Evolutionary conservation across 2,888 invertebrate species (phyloP), one percentile per base, ranked within the genome.

Genomic region (Tetragonula carbonaria): DNA sequence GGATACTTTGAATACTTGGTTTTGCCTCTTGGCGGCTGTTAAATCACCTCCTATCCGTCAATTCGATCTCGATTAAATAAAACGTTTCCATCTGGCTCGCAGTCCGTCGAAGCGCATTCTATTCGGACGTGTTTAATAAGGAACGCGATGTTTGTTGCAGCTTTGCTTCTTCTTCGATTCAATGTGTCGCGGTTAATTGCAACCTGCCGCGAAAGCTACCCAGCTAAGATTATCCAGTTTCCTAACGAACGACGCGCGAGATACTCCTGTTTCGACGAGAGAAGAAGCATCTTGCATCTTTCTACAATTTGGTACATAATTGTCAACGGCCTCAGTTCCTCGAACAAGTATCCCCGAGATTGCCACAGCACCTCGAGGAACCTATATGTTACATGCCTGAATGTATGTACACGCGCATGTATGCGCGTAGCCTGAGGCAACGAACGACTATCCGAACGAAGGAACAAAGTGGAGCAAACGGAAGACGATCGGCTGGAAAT

Each of bases 401-500:
- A 38, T 8, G 38, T 5, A 8, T 5, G 38, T 38, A 38, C 45
- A 45, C 45, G 45, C 45, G 45, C 45, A 8, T 45, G 45, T 45
- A 33, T 13, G 13, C 33, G 33, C 33, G 4, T 13, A 45, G 63
- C 66, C 45, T 16, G 16, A 16, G 23, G 67, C 2, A 45, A 50
- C 33, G 14, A 59, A 59, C 57, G 14, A 59, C 57, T n/a, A 59
- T 59, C n/a, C 65, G 16, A 53, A 53, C 16, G 16, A 16, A 33
- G 53, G 28, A 53, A 55, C 53, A 70, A 62, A 62, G 51, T 14
- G 8, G 16, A 16, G 77, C 59, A 53, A 79, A 67, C 68, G 70
- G 73, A 74, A 76, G 72, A 77, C 72, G 73, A 76, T 57, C 73
- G 68, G 14, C 67, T 66, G 45, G 75, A 70, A 74, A 86, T 78